phyloP scores from a whole-genome alignment of 2,797 vertebrate genomes.

The Anniella stebbinsi region DNA sequence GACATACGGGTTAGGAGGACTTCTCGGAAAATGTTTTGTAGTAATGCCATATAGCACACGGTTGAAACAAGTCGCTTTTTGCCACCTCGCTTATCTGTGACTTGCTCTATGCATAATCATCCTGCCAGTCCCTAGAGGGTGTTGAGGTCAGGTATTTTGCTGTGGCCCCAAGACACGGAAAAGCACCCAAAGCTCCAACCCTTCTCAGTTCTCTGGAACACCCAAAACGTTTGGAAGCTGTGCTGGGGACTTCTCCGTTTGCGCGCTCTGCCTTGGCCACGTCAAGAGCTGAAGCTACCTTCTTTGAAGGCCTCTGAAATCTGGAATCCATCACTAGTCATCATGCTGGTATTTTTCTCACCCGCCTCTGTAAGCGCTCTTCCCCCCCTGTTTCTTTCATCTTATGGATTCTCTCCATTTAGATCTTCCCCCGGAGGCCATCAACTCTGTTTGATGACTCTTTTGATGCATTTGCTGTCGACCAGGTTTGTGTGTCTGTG shows the following conservation, averaged over 20 bases:
- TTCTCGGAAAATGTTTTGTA: neutral
- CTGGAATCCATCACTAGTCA: accelerated
- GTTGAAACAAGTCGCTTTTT: neutral
- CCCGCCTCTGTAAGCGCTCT: neutral
- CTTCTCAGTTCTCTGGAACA: neutral
- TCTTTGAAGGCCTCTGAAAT: neutral
- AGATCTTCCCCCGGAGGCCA: conserved; percentile 83
- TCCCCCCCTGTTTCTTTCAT: conserved; percentile 57
- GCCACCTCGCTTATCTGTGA: neutral
- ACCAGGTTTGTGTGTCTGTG: conserved; percentile 86
- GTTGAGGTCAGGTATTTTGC: neutral
- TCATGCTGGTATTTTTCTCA: neutral
- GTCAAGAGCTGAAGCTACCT: neutral
- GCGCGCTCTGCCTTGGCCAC: neutral
- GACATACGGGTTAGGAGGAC: neutral
- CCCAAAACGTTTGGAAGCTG: neutral
- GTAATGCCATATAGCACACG: too few relatives aligned
- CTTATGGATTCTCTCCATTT: conserved; percentile 71
- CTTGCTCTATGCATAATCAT: neutral
- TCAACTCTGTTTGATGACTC: conserved; percentile 84
- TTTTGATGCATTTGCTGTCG: conserved; percentile 84
- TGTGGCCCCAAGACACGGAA: neutral
- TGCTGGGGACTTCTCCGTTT: neutral
- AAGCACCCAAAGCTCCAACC: neutral
- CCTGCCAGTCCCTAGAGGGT: too few relatives aligned